Percentiles rank a stretch among this genome's conserved stretches.
Conservation (phyloP, 2,113 vertebrate genomes). For the Peromyscus californicus region DNA sequence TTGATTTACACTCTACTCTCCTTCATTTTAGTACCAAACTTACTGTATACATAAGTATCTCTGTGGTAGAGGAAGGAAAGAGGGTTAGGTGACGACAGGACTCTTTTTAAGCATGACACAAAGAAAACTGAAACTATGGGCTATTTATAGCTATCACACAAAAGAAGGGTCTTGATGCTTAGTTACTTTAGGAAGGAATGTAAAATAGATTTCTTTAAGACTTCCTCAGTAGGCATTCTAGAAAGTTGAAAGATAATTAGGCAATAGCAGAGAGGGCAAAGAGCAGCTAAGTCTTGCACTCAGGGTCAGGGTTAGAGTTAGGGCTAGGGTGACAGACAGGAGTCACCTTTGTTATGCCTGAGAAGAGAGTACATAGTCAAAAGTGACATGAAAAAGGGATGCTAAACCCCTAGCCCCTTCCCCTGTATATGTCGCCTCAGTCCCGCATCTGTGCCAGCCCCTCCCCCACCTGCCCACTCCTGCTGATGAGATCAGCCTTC, state of each 20-base stretch:
- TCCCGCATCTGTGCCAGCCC: constrained; percentile 41
- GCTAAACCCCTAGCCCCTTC: constrained; percentile 27
- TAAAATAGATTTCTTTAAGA: constrained; percentile 47
- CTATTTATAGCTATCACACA: constrained; percentile 35
- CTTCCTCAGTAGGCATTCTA: constrained; percentile 38
- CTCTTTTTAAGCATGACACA: neutral
- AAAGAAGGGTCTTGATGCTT: constrained; percentile 22
- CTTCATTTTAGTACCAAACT: constrained; percentile 46
- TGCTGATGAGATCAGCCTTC: constrained; percentile 80
- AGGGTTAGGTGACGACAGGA: constrained; percentile 31
- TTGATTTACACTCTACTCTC: constrained; percentile 13
- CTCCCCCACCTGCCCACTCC: constrained; percentile 62
- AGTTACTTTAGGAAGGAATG: constrained; percentile 50
- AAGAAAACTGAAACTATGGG: neutral
- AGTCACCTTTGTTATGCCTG: neutral
- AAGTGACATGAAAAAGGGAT: neutral
- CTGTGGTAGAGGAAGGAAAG: constrained; percentile 43
- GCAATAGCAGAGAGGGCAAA: neutral
- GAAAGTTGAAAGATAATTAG: constrained; percentile 4
- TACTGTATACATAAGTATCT: constrained; percentile 30
- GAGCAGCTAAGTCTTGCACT: neutral
- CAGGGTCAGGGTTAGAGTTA: neutral
- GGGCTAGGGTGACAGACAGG: neutral
- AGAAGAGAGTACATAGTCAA: neutral
- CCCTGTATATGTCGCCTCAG: neutral